These are phyloP conservation scores for Andrena trimmerana DNA, from an alignment of 2,888 invertebrate species.

Conservation along the genomic window DNA sequence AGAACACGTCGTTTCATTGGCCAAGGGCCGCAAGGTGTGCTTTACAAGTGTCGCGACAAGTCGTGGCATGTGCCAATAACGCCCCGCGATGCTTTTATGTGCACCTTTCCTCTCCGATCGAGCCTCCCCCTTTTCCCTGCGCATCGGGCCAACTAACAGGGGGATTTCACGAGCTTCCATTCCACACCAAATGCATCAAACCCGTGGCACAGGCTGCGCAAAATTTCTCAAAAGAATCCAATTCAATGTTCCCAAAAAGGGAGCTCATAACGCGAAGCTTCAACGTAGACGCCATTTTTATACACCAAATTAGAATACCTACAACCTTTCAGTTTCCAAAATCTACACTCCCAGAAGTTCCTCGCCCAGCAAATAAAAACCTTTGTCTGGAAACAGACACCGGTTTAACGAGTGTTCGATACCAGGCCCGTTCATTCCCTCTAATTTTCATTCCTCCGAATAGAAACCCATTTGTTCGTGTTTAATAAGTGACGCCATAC, in stretches of 20 bases:
- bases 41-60: slow-evolving; percentile 55
- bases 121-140: not conserved
- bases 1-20: slow-evolving; percentile 46
- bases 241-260: too few species aligned
- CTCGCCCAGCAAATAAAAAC: too few species aligned
- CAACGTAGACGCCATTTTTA: too few species aligned
- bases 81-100: slow-evolving; percentile 4
- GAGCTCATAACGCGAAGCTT: too few species aligned
- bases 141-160: not conserved
- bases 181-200: too few species aligned
- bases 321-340: too few species aligned
- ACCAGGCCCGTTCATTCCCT: not conserved
- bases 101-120: not conserved
- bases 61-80: slow-evolving; percentile 47
- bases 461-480: slow-evolving; percentile 21
- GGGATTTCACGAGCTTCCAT: too few species aligned
- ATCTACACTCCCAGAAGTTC: too few species aligned
- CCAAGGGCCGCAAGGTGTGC: slow-evolving; percentile 55
- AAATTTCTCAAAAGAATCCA: too few species aligned
- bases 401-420: not conserved
- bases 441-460: not conserved
- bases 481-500: slow-evolving; percentile 15
- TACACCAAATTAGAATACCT: too few species aligned
- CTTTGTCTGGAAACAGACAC: too few species aligned
- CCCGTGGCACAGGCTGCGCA: too few species aligned